phyloP scores from a whole-genome alignment of 2,888 invertebrate species.

The Platycheirus rosarum region DNA sequence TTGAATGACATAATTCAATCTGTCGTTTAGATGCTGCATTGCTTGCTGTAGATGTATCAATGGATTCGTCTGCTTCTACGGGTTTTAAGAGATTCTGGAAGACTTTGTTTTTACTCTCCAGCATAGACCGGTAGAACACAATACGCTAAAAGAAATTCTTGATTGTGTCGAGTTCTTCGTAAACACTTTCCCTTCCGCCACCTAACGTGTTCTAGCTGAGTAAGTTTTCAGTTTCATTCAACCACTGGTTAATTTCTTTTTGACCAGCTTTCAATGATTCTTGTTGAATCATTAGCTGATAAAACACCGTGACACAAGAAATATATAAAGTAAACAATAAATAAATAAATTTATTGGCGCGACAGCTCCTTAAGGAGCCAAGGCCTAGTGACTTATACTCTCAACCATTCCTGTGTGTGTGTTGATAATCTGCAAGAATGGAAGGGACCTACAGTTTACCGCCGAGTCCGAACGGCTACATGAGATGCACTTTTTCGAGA shows the following conservation, averaged over 20 bases:
- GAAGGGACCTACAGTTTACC: too few species aligned
- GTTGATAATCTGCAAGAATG: too few species aligned
- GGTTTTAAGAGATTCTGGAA: conserved; percentile 92
- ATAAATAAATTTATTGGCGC: too few species aligned
- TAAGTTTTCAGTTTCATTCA: conserved; percentile 91
- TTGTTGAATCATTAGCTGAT: conserved; percentile 93
- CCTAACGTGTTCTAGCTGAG: conserved; percentile 85
- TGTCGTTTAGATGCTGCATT: conserved; percentile 91
- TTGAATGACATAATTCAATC: conserved; percentile 91
- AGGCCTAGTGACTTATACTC: too few species aligned
- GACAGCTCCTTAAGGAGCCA: too few species aligned
- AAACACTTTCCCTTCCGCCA: conserved; percentile 88
- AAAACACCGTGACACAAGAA: too few species aligned
- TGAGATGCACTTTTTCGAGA: too few species aligned
- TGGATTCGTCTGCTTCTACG: conserved; percentile 88
- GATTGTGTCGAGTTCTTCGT: conserved; percentile 90
- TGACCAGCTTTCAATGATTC: conserved; percentile 95
- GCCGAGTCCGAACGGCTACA: too few species aligned
- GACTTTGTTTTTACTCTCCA: conserved; percentile 97
- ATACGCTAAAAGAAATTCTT: conserved; percentile 94
- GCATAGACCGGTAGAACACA: conserved; percentile 95
- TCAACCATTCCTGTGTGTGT: too few species aligned
- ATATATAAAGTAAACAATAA: too few species aligned
- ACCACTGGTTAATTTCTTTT: conserved; percentile 92
- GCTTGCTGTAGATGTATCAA: conserved; percentile 89